Evolutionary conservation across 35 echinoderm and acorn worm species (phyloP).

Genomic region (Lytechinus variegatus): DNA sequence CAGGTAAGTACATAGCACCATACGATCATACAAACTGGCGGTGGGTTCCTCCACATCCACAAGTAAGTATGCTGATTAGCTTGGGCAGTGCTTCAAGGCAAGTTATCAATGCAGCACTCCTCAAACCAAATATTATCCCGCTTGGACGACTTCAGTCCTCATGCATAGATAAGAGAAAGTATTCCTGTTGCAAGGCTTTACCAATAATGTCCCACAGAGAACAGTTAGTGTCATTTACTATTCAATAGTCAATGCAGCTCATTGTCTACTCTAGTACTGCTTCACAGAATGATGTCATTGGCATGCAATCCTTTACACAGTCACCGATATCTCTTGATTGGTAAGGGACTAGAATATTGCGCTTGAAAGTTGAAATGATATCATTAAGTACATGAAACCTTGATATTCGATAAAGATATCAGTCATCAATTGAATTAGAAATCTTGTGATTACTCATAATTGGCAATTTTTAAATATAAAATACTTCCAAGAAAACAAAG

Average conservation of each 20-base stretch:
- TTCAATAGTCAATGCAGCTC: background rate
- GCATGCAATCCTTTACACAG: background rate
- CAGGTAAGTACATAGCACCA: background rate
- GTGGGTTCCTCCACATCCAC: background rate
- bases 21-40: background rate
- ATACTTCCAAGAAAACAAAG: background rate
- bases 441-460: background rate
- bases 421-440: background rate
- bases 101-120: background rate
- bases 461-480: background rate
- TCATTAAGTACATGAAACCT: background rate
- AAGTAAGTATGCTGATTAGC: background rate
- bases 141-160: background rate
- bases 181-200: background rate
- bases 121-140: background rate
- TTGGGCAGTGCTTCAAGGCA: background rate
- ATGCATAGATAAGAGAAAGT: background rate
- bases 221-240: background rate
- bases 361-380: background rate
- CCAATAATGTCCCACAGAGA: background rate
- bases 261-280: background rate
- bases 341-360: background rate
- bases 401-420: background rate
- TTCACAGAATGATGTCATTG: background rate
- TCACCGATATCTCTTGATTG: background rate